phyloP scores from a whole-genome alignment of 2,113 vertebrate genomes.

The Cranoglanis bouderius region DNA sequence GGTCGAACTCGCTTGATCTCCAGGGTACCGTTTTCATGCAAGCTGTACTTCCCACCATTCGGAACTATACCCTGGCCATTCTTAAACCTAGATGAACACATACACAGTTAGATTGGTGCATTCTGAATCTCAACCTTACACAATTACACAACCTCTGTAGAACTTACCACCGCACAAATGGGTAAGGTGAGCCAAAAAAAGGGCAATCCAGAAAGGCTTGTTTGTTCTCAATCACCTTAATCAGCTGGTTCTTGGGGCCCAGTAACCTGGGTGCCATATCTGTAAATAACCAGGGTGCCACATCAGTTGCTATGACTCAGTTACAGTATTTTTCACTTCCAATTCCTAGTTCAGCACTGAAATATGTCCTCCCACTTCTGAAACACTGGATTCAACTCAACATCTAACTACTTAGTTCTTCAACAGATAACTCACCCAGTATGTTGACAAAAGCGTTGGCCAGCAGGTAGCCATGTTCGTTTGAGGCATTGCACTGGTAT shows the following conservation, averaged over 20 bases:
- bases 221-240: constrained; percentile 89
- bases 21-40: constrained; percentile 87
- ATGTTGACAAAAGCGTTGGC: constrained; percentile 94
- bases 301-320: not conserved
- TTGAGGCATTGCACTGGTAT: constrained; percentile 97
- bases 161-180: constrained; percentile 88
- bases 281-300: constrained; percentile 56
- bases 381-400: not conserved
- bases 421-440: constrained; percentile 75
- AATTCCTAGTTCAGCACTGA: not conserved
- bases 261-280: constrained; percentile 87
- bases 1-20: constrained; percentile 83
- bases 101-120: not conserved
- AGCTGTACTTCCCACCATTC: constrained; percentile 89
- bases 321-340: not conserved
- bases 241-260: constrained; percentile 85
- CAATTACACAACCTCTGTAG: not conserved
- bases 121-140: not conserved
- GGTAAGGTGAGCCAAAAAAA: constrained; percentile 93
- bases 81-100: constrained; percentile 86
- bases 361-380: not conserved
- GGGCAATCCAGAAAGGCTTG: constrained; percentile 88
- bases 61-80: constrained; percentile 93
- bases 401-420: not conserved
- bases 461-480: constrained; percentile 91